Conservation (phyloP, 2,797 vertebrate species). For the Tiaroga cobitis region DNA sequence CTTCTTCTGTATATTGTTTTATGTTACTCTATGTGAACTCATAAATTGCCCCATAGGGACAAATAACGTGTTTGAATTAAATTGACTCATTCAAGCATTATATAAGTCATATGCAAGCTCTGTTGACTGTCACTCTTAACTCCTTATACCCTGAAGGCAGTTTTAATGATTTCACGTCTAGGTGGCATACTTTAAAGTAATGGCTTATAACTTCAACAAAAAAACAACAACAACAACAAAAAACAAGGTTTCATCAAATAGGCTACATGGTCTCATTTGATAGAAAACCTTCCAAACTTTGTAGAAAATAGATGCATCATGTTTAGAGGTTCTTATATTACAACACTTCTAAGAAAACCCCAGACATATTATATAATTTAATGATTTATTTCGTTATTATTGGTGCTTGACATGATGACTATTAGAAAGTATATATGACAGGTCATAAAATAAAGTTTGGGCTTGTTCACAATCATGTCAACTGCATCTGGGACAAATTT, state of each 20-base stretch:
- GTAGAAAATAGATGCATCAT: not conserved
- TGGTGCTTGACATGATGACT: not conserved
- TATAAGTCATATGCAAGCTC: not conserved
- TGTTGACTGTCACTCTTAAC: not conserved
- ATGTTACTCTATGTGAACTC: too few relatives aligned
- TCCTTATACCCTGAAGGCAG: not conserved
- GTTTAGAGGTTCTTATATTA: not conserved
- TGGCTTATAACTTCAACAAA: not conserved
- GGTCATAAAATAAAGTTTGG: not conserved
- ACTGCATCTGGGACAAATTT: not conserved
- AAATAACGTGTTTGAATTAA: too few relatives aligned
- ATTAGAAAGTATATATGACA: not conserved
- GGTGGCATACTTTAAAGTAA: not conserved
- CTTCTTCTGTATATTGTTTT: too few relatives aligned
- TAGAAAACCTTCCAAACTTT: not conserved
- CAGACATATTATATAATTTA: not conserved
- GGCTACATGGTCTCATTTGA: not conserved
- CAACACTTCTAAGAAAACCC: not conserved
- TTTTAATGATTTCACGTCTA: not conserved
- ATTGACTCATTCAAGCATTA: not conserved
- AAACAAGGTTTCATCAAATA: not conserved
- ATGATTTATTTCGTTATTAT: not conserved
- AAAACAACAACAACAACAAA: too few relatives aligned
- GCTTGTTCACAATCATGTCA: not conserved
- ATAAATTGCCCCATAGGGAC: too few relatives aligned